phyloP scores from a whole-genome alignment of 2,797 vertebrate genomes.

The Myotis daubentonii region DNA sequence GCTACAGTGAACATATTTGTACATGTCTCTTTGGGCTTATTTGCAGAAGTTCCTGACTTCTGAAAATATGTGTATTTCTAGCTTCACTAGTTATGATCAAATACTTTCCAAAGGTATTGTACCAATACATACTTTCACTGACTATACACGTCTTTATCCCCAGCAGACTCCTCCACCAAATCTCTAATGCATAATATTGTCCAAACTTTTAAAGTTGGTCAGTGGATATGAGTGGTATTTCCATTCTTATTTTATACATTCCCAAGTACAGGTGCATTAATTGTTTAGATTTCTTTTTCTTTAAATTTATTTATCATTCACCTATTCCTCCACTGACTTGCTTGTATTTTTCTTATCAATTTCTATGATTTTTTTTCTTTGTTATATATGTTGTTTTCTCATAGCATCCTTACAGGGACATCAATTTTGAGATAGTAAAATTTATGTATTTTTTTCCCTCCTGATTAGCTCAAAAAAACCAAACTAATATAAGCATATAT shows the following conservation, averaged over 20 bases:
- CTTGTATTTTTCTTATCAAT: neutral
- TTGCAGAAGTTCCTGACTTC: neutral
- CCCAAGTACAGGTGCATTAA: neutral
- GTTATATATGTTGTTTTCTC: neutral
- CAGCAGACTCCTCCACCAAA: neutral
- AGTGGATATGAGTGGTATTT: neutral
- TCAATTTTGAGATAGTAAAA: conserved; percentile 14
- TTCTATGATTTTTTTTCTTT: neutral
- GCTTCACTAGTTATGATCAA: neutral
- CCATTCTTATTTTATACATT: neutral
- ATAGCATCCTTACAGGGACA: neutral
- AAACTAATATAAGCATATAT: neutral
- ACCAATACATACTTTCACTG: neutral
- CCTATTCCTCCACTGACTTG: neutral
- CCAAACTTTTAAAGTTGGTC: neutral
- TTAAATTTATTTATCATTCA: neutral
- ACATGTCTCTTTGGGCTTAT: neutral
- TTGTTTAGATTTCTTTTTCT: neutral
- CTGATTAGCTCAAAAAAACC: conserved; percentile 29
- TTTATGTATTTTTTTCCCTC: neutral
- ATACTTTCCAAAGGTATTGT: neutral
- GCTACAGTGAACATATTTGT: neutral
- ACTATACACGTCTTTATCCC: neutral
- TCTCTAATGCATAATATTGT: neutral
- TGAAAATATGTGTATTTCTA: neutral